A percentile compares a stretch with the other conserved stretches of the same genome.
Conservation (phyloP, 1,140 invertebrate species). For the Pantala flavescens region DNA sequence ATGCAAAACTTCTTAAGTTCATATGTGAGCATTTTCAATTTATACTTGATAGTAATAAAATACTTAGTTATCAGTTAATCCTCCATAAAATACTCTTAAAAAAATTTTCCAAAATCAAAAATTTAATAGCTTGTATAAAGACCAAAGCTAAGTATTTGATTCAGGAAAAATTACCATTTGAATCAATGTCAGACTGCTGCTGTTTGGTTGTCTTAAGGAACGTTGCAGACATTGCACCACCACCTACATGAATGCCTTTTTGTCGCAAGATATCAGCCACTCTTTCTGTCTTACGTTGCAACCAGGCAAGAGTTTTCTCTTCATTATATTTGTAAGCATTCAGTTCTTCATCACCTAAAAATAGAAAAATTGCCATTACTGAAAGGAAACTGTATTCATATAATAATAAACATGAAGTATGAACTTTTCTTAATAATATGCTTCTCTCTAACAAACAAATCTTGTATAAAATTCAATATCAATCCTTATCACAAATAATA, state of each 20-base stretch:
- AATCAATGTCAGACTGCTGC: background rate
- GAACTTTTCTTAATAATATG: background rate
- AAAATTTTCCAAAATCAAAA: too few relatives aligned
- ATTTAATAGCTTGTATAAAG: too few relatives aligned
- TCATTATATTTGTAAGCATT: constrained; percentile 69
- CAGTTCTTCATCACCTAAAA: constrained; percentile 47
- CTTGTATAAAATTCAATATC: too few relatives aligned
- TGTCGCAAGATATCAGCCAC: constrained; percentile 49
- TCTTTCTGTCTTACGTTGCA: constrained; percentile 52
- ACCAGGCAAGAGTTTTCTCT: constrained; percentile 59
- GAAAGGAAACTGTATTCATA: background rate
- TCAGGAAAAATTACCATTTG: background rate
- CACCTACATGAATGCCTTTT: constrained; percentile 56
- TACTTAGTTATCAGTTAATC: too few relatives aligned
- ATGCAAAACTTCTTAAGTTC: too few relatives aligned
- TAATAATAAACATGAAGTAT: background rate
- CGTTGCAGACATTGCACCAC: constrained; percentile 54
- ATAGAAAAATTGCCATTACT: background rate
- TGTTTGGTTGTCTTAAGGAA: constrained; percentile 38
- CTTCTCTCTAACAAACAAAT: background rate
- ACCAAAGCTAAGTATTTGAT: too few relatives aligned
- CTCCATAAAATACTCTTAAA: too few relatives aligned
- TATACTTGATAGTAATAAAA: too few relatives aligned
- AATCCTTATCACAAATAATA: too few relatives aligned
- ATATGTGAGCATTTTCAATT: too few relatives aligned